Evolutionary conservation across 2,113 vertebrate genomes (phyloP).

Genomic region (Tor tambroides): DNA sequence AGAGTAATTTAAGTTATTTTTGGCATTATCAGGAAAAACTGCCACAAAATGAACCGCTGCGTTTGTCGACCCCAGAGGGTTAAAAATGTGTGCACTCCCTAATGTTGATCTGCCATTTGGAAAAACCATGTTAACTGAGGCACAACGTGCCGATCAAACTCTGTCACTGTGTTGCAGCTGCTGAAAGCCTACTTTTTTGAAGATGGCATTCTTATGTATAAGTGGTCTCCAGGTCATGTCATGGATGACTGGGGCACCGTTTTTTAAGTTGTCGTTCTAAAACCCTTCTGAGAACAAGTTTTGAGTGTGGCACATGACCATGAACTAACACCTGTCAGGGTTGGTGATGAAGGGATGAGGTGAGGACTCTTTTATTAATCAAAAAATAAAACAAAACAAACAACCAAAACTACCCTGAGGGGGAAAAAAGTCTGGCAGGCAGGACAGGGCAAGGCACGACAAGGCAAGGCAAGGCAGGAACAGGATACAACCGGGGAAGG

Average conservation of each 20-base stretch:
- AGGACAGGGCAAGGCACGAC: no score
- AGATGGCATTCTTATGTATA: background rate
- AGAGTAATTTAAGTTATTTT: no score
- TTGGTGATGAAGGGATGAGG: no score
- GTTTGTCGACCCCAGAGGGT: background rate
- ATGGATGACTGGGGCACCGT: background rate
- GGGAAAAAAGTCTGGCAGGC: no score
- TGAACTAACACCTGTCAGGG: background rate
- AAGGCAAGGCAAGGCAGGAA: no score
- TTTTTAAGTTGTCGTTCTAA: constrained; percentile 22
- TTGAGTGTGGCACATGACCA: constrained; percentile 35
- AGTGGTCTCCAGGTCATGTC: background rate
- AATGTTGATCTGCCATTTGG: background rate
- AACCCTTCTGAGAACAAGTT: background rate
- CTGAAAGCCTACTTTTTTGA: background rate
- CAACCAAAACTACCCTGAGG: no score
- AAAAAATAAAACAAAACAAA: no score
- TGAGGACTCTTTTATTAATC: no score
- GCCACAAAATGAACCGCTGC: no score
- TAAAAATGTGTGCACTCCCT: background rate
- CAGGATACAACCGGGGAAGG: no score
- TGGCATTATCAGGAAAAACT: no score
- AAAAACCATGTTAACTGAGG: background rate
- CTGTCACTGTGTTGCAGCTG: background rate
- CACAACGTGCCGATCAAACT: background rate